These are phyloP conservation scores for Parnassius apollo DNA, from an alignment of 2,888 invertebrate genomes.

Conservation along the genomic window DNA sequence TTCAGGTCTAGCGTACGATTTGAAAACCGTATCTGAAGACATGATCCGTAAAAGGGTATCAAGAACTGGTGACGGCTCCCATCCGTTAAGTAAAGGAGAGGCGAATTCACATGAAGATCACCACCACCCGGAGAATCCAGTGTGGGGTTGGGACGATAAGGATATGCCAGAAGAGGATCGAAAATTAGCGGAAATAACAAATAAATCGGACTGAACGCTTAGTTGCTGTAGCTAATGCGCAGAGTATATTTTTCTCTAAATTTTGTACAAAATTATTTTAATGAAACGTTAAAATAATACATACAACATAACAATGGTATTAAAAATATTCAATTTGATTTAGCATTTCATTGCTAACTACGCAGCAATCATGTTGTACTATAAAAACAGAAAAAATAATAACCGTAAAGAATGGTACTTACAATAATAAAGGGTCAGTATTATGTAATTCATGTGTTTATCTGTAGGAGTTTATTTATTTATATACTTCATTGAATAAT, in stretches of 20 bases:
- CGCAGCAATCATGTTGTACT: too few relatives aligned
- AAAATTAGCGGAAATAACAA: constrained; percentile 67
- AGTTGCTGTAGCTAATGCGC: constrained; percentile 11
- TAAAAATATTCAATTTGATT: too few relatives aligned
- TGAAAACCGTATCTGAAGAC: constrained; percentile 88
- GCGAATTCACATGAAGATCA: constrained; percentile 55
- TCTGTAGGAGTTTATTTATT: too few relatives aligned
- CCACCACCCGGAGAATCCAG: constrained; percentile 76
- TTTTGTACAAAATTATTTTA: constrained; percentile 1
- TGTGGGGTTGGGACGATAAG: constrained; percentile 92
- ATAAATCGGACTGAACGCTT: constrained; percentile 13
- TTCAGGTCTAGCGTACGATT: constrained; percentile 90
- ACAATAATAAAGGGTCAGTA: too few relatives aligned
- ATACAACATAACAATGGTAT: too few relatives aligned
- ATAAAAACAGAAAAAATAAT: too few relatives aligned
- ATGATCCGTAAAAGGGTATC: constrained; percentile 85
- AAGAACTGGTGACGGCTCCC: constrained; percentile 88
- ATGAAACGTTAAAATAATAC: too few relatives aligned
- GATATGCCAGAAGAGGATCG: constrained; percentile 88
- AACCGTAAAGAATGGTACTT: too few relatives aligned
- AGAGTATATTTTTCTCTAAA: background rate
- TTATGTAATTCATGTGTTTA: too few relatives aligned
- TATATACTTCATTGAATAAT: too few relatives aligned
- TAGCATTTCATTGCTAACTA: too few relatives aligned
- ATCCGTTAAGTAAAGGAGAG: constrained; percentile 50